Percentiles rank a stretch among this genome's conserved stretches.
These are phyloP conservation scores for Casuarius casuarius DNA, from an alignment of 2,113 vertebrate species.

Conservation along the genomic window DNA sequence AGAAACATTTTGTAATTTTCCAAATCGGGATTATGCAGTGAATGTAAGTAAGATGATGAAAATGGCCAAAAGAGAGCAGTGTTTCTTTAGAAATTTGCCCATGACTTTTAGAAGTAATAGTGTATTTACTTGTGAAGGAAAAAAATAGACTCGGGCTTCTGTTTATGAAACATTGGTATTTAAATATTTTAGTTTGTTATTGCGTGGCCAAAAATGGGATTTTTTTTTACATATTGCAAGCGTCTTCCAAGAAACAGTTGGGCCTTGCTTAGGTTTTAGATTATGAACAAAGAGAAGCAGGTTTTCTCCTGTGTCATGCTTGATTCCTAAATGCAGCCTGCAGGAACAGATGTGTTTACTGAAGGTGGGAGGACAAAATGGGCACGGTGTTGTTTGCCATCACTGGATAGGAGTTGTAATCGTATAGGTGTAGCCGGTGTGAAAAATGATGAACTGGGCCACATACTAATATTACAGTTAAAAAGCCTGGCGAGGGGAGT, in stretches of 20 bases:
- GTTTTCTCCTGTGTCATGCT: background rate
- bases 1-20: background rate
- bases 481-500: background rate
- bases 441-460: background rate
- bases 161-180: background rate
- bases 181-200: background rate
- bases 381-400: background rate
- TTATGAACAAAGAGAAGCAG: background rate
- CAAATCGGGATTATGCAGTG: background rate
- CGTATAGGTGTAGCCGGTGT: fast-evolving
- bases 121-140: background rate
- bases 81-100: background rate
- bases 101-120: background rate
- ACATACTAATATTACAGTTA: background rate
- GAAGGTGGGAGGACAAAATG: background rate
- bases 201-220: background rate
- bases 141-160: background rate
- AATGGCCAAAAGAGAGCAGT: background rate
- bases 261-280: background rate
- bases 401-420: fast-evolving
- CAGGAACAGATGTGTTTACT: background rate
- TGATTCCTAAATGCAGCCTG: background rate
- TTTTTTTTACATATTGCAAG: background rate
- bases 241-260: background rate
- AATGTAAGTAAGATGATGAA: background rate